Evolutionary conservation across 2,113 vertebrate species (phyloP), one percentile per base, ranked within the genome.

Genomic region (Chelonoidis abingdonii): DNA sequence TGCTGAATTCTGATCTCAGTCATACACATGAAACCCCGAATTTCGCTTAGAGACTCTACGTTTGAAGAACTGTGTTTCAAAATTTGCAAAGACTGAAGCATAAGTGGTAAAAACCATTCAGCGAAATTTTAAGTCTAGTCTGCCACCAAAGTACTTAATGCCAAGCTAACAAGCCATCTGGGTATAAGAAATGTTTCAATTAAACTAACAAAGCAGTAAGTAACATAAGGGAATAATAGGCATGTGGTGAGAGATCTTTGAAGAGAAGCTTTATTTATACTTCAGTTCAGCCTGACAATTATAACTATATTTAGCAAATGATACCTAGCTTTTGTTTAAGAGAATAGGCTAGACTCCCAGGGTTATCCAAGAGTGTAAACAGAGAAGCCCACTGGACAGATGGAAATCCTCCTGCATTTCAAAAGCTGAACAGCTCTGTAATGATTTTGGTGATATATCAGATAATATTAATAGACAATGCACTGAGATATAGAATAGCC

Each of bases 361-460:
- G 93, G 95, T 97, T 98, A 94, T 93, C 94, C 41, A 96, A 97
- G 95, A 97, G 97, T 96, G 98, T 98, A 98, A 98, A 96, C 80
- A 93, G 97, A 98, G 97, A 98, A 90, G 96, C 78, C 57, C 24
- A 90, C 35, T 96, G 97, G 96, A 98, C 98, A 98, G 98, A 98
- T 98, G 98, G 98, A 95, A 97, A 97, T 98, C 97, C 97, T 97
- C 93, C 87, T 92, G 87, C 93, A 65, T 93, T 96, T 97, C 84
- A 97, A 97, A 96, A 94, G 65, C 95, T 81, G 57, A 83, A 96
- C 80, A 92, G 95, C 95, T 97, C 96, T 97, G 96, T 95, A 96
- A 95, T 89, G 52, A 88, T 97, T 98, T 96, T 95, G 89, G 80
- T 85, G 97, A 98, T 98, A 95, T 44, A 94, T 93, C 97, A 97